These are phyloP conservation scores for Coecobrya sp. DNA, from an alignment of 2,888 invertebrate species.

Conservation along the genomic window DNA sequence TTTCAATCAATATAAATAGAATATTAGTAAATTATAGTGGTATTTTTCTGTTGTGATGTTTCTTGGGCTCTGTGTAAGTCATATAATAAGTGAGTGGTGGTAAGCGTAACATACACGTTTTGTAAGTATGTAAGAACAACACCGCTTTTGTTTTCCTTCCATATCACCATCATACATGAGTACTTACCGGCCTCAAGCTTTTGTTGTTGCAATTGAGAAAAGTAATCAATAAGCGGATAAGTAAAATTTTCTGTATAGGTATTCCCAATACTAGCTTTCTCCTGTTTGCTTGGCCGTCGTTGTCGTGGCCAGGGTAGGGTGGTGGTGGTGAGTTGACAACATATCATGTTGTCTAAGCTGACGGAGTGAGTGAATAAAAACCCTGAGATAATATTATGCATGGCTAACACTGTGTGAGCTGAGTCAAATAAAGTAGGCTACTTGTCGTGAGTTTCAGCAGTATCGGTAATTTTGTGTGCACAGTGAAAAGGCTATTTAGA, in stretches of 20 bases:
- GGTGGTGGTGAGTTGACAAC: background rate
- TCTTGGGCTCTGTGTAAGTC: background rate
- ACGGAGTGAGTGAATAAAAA: background rate
- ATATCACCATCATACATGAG: background rate
- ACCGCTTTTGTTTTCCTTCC: background rate
- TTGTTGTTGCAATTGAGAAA: conserved; percentile 47
- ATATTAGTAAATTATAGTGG: background rate
- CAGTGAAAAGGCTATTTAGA: conserved; percentile 40
- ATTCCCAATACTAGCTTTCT: conserved; percentile 2
- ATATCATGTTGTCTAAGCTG: background rate
- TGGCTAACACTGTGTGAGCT: background rate
- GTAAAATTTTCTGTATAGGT: background rate
- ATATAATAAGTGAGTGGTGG: background rate
- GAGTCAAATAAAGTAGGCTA: conserved; percentile 40
- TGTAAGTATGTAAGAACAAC: background rate
- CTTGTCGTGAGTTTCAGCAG: background rate
- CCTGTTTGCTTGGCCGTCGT: background rate
- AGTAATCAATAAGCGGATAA: conserved; percentile 31
- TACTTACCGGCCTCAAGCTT: conserved; percentile 31
- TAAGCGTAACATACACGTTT: background rate
- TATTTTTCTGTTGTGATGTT: background rate
- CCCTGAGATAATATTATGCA: background rate
- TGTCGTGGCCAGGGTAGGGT: background rate
- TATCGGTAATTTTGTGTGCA: conserved; percentile 33
- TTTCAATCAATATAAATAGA: conserved; percentile 35